These are phyloP conservation scores for Neodiprion lecontei DNA, from an alignment of 1,140 invertebrate species.

Conservation along the genomic window DNA sequence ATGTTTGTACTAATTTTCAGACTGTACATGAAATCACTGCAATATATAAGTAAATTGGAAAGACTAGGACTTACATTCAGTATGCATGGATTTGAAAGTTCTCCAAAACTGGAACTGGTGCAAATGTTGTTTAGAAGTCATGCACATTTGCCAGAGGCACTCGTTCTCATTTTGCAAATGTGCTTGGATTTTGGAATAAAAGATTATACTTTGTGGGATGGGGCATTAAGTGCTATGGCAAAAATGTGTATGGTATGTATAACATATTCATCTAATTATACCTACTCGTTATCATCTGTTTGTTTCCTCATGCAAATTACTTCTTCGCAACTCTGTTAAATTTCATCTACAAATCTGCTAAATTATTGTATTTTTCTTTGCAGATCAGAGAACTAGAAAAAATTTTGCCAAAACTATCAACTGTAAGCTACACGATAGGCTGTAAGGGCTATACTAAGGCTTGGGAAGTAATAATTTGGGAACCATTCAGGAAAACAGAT, in stretches of 20 bases:
- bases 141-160: constrained; percentile 30
- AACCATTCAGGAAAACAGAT: constrained; percentile 46
- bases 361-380: constrained; percentile 22
- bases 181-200: constrained; percentile 47
- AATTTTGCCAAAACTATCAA: constrained; percentile 39
- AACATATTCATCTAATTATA: neutral
- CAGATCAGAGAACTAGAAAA: constrained; percentile 45
- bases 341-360: neutral
- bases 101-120: constrained; percentile 48
- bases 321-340: too few species aligned
- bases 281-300: neutral
- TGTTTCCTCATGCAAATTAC: too few species aligned
- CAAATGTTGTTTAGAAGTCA: constrained; percentile 45
- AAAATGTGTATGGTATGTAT: constrained; percentile 38
- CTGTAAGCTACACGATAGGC: constrained; percentile 38
- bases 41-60: constrained; percentile 56
- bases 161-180: constrained; percentile 44
- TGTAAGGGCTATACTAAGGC: constrained; percentile 44
- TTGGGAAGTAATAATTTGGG: constrained; percentile 46
- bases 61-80: constrained; percentile 52
- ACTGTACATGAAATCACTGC: constrained; percentile 46
- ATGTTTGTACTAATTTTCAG: constrained; percentile 34
- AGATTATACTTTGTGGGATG: constrained; percentile 45
- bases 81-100: constrained; percentile 45
- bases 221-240: constrained; percentile 41